Base-by-base conservation (phyloP, 1,140 invertebrate genomes). In the Scylla paramamosain region DNA sequence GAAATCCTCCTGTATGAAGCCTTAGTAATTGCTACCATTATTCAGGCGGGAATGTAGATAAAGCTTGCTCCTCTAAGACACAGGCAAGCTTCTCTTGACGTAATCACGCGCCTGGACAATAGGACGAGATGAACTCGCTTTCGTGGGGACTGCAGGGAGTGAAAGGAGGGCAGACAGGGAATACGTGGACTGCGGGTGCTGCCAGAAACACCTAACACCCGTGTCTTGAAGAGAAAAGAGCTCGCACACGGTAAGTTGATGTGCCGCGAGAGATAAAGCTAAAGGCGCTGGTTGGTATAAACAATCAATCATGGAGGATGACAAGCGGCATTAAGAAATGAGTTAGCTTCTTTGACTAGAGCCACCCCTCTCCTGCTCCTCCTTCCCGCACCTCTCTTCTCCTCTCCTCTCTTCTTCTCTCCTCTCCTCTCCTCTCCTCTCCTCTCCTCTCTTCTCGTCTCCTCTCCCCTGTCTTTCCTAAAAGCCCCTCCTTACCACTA, bases 281-380 rank as follows among this genome's bases (percentile, higher is more conserved):
- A 20, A 77, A 20, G 67, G 67, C 67, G 67, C 20, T n/a, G 67
- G 20, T 77, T n/a, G 25, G 67, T n/a, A 25, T 77, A 77, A 77
- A 77, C 67, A 77, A 77, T 77, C 67, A 77, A 77, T 77, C 67
- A 77, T 77, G 67, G 67, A 77, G 67, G 20, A 77, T 77, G 67
- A 77, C 67, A 77, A 77, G 67, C 67, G 67, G 67, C 67, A 77
- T 46, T 88, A 45, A n/a, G 45, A 88, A 88, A 20, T 88, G 86
- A 45, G 86, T 46, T 88, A 29, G 45, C 31, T 46, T 28, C 32
- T 45, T 88, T 88, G 45, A 46, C 29, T 46, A 88, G 16, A 29
- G 32, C 86, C 31, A 16, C 86, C 31, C 86, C 25, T 46, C 31
- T 25, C 84, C 84, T 86, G 12, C 84, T 86, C 84, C 32, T 39